Evolutionary conservation across 1,140 invertebrate genomes (phyloP), one percentile per base, ranked within the genome.

Genomic region (Zaprionus ghesquierei): DNA sequence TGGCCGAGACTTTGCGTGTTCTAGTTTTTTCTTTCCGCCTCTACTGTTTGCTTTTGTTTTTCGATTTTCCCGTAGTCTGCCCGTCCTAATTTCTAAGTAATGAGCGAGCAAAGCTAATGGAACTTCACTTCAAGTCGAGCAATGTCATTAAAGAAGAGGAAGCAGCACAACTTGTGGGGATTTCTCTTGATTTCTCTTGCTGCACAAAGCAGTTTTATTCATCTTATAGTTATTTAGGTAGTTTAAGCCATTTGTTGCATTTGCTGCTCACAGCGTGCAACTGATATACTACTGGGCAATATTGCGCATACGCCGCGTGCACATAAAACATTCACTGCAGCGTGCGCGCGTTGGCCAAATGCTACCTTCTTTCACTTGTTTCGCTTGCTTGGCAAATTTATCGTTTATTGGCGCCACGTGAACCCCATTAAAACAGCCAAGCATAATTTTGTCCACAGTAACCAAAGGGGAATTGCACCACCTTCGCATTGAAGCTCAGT

Each of bases 31-130:
- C 12, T 69, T 75, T 62, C 68, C 58, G 51, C 55, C 72, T 53
- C 46, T 50, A 10, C 18, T 63, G 35, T 41, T n/a, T 41, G 35
- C 35, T 58, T 58, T 46, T 44, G 23, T 54, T 38, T 29, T 50
- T 29, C 35, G 29, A 41, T 59, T 54, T 66, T 20, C 35, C 31
- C 31, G 25, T 29, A 60, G 41, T 58, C 75, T 38, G 62, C 54
- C 58, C 56, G 54, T 49, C 50, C 61, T 70, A 85, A 86, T 85
- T 75, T 81, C 65, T 50, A 66, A 79, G 71, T 68, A 87, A 78
- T 61, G 79, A 77, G 62, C 51, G 71, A 60, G 49, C 75, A 65
- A 70, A 85, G 78, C 87, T 86, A 87, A 87, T 86, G 75, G 81
- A 87, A 85, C 70, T 87, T 81, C 44, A 50, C 49, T 33, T 38